A percentile compares a stretch with the other conserved stretches of the same genome.
phyloP scores from a whole-genome alignment of 2,797 vertebrate genomes.

The Petrocephalus sullivani region DNA sequence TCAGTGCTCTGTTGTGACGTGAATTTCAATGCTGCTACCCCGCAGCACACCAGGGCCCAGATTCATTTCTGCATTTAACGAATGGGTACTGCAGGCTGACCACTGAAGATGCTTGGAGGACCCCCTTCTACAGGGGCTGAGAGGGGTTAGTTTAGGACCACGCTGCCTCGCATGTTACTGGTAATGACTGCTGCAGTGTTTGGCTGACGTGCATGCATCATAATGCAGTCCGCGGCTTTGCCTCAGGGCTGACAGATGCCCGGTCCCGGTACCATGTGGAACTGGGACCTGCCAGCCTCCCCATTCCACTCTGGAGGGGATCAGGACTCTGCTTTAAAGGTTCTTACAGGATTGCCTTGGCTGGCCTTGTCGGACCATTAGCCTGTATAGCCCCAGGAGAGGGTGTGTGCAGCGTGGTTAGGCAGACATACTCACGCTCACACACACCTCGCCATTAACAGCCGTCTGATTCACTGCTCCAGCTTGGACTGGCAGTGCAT shows the following conservation, averaged over 20 bases:
- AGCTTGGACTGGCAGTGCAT: background rate
- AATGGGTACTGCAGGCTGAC: background rate
- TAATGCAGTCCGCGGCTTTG: background rate
- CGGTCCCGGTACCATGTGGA: no score
- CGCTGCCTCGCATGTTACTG: background rate
- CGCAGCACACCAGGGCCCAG: background rate
- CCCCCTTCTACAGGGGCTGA: background rate
- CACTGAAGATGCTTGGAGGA: background rate
- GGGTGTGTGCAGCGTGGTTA: background rate
- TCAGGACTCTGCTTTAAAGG: slow-evolving; percentile 42
- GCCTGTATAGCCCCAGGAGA: background rate
- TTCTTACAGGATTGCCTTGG: slow-evolving; percentile 49
- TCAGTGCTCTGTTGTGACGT: slow-evolving; percentile 20
- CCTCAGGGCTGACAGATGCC: background rate
- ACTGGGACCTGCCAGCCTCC: background rate
- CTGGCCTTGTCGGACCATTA: slow-evolving; percentile 44
- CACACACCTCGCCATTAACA: background rate
- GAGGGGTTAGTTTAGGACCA: background rate
- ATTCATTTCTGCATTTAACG: background rate
- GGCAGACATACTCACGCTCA: background rate
- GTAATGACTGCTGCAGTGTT: background rate
- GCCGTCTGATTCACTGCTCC: background rate
- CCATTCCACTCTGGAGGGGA: slow-evolving; percentile 8
- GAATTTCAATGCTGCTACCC: slow-evolving; percentile 12
- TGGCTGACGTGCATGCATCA: background rate